Conservation (phyloP, 2,113 vertebrate genomes). For the Pseudorasbora parva region DNA sequence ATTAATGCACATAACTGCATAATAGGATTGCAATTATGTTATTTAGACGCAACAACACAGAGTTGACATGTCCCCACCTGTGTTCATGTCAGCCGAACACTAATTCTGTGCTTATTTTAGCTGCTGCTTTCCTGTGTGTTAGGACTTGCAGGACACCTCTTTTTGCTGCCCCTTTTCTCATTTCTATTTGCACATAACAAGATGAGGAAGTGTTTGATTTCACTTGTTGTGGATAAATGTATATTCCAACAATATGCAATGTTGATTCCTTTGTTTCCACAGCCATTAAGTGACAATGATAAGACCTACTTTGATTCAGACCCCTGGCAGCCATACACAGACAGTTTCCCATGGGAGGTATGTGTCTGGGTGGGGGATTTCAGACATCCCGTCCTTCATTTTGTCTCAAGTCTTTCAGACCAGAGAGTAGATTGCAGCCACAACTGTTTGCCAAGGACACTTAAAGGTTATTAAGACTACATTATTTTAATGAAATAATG, state of each 20-base stretch:
- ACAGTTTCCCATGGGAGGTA: slow-evolving; percentile 42
- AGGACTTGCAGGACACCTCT: slow-evolving; percentile 43
- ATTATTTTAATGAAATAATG: not conserved
- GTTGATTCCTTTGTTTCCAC: slow-evolving; percentile 62
- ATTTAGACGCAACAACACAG: slow-evolving; percentile 53
- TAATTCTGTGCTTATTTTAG: slow-evolving; percentile 67
- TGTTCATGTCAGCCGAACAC: slow-evolving; percentile 71
- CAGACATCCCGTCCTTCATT: slow-evolving; percentile 27
- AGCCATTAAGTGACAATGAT: slow-evolving; percentile 55
- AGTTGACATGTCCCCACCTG: slow-evolving; percentile 75
- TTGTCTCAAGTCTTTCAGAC: slow-evolving; percentile 19
- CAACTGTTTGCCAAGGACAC: slow-evolving; percentile 28
- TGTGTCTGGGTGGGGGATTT: slow-evolving; percentile 44
- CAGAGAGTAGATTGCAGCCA: slow-evolving; percentile 24
- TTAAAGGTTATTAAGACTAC: slow-evolving; percentile 10
- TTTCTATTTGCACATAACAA: slow-evolving; percentile 35
- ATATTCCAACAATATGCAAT: slow-evolving; percentile 46
- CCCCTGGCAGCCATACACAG: slow-evolving; percentile 12
- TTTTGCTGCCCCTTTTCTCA: not conserved
- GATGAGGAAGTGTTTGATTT: slow-evolving; percentile 40
- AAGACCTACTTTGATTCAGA: slow-evolving; percentile 43
- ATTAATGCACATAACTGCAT: slow-evolving; percentile 77
- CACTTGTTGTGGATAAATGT: slow-evolving; percentile 60
- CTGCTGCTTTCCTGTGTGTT: slow-evolving; percentile 62
- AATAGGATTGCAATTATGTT: slow-evolving; percentile 69